These are phyloP conservation scores for Helostoma temminkii DNA, from an alignment of 2,797 vertebrate genomes.

Conservation along the genomic window DNA sequence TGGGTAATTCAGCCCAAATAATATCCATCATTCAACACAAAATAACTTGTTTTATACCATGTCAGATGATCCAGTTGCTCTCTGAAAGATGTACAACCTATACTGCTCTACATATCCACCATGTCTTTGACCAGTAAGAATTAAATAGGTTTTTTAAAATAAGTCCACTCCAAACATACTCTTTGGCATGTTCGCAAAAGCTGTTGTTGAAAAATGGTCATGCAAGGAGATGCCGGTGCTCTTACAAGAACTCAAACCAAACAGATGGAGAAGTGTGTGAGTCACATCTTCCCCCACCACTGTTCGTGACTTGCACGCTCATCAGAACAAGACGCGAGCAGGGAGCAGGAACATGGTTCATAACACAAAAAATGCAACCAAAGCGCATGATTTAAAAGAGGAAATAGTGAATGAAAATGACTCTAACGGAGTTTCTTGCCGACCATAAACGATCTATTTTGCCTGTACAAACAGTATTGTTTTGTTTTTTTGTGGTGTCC, in stretches of 20 bases:
- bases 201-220: constrained; percentile 12
- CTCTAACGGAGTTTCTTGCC: background rate
- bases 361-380: background rate
- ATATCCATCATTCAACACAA: constrained; percentile 11
- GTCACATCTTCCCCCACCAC: constrained; percentile 14
- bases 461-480: background rate
- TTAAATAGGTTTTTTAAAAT: too few relatives aligned
- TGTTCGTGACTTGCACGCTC: constrained; percentile 10
- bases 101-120: constrained; percentile 20
- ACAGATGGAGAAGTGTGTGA: constrained; percentile 37
- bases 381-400: constrained; percentile 21
- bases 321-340: constrained; percentile 28
- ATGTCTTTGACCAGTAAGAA: constrained; percentile 8
- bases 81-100: constrained; percentile 21
- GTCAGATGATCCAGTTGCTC: constrained; percentile 35
- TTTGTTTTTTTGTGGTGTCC: background rate
- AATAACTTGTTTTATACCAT: constrained; percentile 20
- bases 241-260: constrained; percentile 24
- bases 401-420: constrained; percentile 10
- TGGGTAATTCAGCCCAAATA: constrained; percentile 12
- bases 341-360: constrained; percentile 30
- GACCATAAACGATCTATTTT: background rate
- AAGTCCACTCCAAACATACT: constrained; percentile 17
- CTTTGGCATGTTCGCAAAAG: constrained; percentile 23
- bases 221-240: constrained; percentile 13